These are phyloP conservation scores for Odontocolon sp. DNA, from an alignment of 2,888 invertebrate species.

Conservation along the genomic window DNA sequence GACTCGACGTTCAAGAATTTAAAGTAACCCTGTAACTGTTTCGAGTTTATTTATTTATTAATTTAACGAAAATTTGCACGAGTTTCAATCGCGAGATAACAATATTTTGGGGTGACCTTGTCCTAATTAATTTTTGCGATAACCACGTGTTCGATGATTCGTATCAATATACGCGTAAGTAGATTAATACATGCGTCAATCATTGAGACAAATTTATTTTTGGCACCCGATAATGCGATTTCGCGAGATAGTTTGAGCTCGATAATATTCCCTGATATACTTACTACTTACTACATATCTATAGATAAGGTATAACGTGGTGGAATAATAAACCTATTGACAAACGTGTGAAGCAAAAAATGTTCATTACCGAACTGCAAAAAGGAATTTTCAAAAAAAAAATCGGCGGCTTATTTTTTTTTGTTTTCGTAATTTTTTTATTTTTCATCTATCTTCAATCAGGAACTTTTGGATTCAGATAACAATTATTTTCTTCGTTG, in stretches of 20 bases:
- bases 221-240: background rate
- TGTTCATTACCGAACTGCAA: no score
- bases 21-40: background rate
- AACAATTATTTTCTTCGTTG: background rate
- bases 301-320: no score
- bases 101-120: slow-evolving; percentile 8
- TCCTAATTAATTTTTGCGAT: background rate
- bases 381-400: no score
- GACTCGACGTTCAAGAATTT: slow-evolving; percentile 10
- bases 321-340: no score
- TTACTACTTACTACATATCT: no score
- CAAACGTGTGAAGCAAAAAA: no score
- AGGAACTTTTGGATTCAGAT: background rate
- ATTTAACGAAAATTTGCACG: background rate
- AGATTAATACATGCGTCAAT: background rate
- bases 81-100: background rate
- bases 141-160: background rate
- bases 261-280: background rate
- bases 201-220: background rate
- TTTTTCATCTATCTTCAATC: no score
- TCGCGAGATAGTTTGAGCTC: no score
- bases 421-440: no score
- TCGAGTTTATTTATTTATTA: background rate
- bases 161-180: background rate
- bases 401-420: no score